These are phyloP conservation scores for Mycteria americana DNA, from an alignment of 2,797 vertebrate species.

Conservation along the genomic window DNA sequence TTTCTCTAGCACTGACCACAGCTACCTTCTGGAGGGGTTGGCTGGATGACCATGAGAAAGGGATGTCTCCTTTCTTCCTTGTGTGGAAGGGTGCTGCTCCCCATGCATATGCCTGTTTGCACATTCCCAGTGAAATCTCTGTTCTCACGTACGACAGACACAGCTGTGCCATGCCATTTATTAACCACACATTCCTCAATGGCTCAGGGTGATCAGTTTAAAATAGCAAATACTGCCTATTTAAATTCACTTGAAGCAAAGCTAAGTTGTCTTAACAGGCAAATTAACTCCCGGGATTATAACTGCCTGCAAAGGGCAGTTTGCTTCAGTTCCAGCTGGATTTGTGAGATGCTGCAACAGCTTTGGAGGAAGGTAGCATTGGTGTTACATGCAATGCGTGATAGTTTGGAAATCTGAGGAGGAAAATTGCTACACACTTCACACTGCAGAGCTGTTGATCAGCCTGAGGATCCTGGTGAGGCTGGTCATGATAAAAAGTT, in stretches of 20 bases:
- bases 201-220: background rate
- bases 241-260: background rate
- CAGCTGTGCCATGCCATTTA: background rate
- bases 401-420: background rate
- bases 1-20: background rate
- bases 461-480: background rate
- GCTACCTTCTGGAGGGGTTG: background rate
- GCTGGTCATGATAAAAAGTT: rapidly evolving
- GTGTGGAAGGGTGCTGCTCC: background rate
- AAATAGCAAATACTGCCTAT: background rate
- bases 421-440: background rate
- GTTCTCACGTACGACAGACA: rapidly evolving
- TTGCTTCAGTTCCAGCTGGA: background rate
- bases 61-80: background rate
- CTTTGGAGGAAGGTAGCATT: background rate
- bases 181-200: background rate
- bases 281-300: background rate
- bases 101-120: background rate
- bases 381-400: background rate
- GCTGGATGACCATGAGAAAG: background rate
- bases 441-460: background rate
- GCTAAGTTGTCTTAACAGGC: background rate
- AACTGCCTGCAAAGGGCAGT: background rate
- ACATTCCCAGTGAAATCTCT: background rate
- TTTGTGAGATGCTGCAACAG: background rate